These are phyloP conservation scores for Torymus auratus DNA, from an alignment of 2,888 invertebrate species.

Conservation along the genomic window DNA sequence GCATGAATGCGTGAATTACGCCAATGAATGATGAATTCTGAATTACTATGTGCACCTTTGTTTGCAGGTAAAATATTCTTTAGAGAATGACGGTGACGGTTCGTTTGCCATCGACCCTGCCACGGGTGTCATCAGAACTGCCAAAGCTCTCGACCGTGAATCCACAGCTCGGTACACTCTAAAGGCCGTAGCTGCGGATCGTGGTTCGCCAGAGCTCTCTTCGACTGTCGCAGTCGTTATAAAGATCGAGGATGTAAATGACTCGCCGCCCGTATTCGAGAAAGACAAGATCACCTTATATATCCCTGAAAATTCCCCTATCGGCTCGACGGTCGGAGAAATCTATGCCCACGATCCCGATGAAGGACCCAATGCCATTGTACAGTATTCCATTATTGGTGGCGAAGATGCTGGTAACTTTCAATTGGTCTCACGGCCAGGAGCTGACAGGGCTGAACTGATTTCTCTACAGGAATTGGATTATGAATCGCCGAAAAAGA, in stretches of 20 bases:
- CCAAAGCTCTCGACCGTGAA: constrained; percentile 93
- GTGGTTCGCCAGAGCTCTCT: constrained; percentile 88
- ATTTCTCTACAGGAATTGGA: constrained; percentile 94
- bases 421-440: constrained; percentile 87
- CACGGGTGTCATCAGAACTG: constrained; percentile 93
- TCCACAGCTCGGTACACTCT: constrained; percentile 90
- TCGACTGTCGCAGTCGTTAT: constrained; percentile 85
- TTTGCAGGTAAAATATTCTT: constrained; percentile 81
- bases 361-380: constrained; percentile 92
- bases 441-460: constrained; percentile 90
- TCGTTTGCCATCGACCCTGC: constrained; percentile 95
- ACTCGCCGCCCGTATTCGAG: constrained; percentile 93
- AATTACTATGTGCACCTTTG: background rate
- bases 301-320: constrained; percentile 96
- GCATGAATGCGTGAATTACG: no score
- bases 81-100: constrained; percentile 89
- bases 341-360: constrained; percentile 95
- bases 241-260: constrained; percentile 92
- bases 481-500: constrained; percentile 95
- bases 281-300: constrained; percentile 92
- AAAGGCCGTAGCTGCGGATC: constrained; percentile 92
- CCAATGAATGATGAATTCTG: no score
- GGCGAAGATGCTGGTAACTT: constrained; percentile 94
- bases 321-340: constrained; percentile 94
- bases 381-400: constrained; percentile 96